Conservation (phyloP, 1,140 invertebrate species). For the Zaprionus nigranus region DNA sequence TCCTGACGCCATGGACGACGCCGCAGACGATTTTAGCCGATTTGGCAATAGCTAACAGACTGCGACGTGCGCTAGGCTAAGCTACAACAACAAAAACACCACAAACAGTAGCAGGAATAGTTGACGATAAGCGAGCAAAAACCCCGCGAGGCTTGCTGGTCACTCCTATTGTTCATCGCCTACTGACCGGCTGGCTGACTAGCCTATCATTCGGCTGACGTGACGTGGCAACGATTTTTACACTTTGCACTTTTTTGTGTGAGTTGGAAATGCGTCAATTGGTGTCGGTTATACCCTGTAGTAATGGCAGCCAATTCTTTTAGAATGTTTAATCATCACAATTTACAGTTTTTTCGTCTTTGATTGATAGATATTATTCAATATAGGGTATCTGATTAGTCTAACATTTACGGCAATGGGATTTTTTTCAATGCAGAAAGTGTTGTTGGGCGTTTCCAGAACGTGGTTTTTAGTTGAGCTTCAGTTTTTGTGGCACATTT, state of each 20-base stretch:
- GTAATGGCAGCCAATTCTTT: neutral
- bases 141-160: conserved; percentile 22
- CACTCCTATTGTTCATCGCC: conserved; percentile 44
- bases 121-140: conserved; percentile 61
- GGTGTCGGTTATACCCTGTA: conserved; percentile 27
- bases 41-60: conserved; percentile 67
- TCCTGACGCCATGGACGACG: neutral
- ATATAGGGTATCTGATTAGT: neutral
- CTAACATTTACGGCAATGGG: neutral
- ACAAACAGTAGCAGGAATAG: conserved; percentile 21
- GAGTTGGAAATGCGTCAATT: conserved; percentile 31
- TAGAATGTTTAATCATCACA: neutral
- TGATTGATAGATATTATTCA: neutral
- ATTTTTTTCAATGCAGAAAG: neutral
- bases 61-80: conserved; percentile 66
- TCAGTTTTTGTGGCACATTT: conserved; percentile 61
- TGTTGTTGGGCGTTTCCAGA: conserved; percentile 38
- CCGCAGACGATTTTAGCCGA: conserved; percentile 36
- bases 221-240: conserved; percentile 77
- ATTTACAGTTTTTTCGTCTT: neutral
- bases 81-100: conserved; percentile 34
- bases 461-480: conserved; percentile 64
- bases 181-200: conserved; percentile 45
- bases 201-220: conserved; percentile 74
- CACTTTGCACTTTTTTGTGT: conserved; percentile 69